Percentiles rank a stretch among this genome's conserved stretches.
Evolutionary conservation across 37 sponge, comb jelly and placozoan genomes (phyloP).

Genomic region (Beroe forskalii): DNA sequence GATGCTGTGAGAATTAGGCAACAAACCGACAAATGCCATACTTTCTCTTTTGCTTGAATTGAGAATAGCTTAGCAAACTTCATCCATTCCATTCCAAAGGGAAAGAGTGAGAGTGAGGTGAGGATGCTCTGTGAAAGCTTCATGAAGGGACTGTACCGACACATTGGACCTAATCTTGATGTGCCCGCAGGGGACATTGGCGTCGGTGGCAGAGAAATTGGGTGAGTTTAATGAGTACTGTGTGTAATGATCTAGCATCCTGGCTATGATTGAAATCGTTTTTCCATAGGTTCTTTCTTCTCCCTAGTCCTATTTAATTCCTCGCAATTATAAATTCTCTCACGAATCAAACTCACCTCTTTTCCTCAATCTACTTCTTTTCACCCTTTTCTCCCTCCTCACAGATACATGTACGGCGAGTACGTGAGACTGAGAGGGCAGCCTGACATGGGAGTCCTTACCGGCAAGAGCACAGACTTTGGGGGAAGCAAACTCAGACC

Average conservation of each 20-base stretch:
- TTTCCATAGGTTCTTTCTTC: neutral
- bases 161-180: conserved; percentile 57
- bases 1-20: neutral
- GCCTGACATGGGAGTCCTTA: conserved; percentile 44
- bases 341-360: too few relatives aligned
- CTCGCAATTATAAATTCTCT: too few relatives aligned
- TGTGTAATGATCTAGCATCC: neutral
- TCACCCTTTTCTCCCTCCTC: too few relatives aligned
- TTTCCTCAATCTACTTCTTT: too few relatives aligned
- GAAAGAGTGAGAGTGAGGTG: conserved; percentile 57
- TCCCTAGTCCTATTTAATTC: too few relatives aligned
- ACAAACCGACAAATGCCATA: too few relatives aligned
- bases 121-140: conserved; percentile 59
- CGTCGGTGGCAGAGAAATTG: conserved; percentile 56
- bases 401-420: conserved; percentile 49
- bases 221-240: conserved; percentile 9
- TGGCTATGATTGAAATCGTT: neutral
- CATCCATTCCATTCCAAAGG: too few relatives aligned
- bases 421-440: conserved; percentile 48
- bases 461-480: conserved; percentile 53
- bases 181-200: conserved; percentile 59
- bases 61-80: too few relatives aligned
- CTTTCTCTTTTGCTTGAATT: too few relatives aligned
- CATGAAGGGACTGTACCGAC: conserved; percentile 63
- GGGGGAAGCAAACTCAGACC: conserved; percentile 50